Conservation (phyloP, 1,140 invertebrate species). For the Acromyrmex echinatior region DNA sequence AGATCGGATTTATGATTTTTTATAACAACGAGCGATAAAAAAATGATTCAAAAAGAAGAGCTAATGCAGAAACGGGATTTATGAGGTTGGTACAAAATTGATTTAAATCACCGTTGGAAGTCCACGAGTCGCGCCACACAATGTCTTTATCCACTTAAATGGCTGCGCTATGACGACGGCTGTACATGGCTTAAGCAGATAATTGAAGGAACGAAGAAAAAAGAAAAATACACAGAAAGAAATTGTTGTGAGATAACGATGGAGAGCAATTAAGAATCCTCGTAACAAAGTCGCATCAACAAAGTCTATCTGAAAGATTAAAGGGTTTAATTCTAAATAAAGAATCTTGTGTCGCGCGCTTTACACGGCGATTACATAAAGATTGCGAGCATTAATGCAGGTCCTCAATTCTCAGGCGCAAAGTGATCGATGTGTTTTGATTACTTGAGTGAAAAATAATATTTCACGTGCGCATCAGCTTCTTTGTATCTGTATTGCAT, state of each 20-base stretch:
- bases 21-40: background rate
- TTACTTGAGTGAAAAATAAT: constrained; percentile 46
- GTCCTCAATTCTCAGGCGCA: background rate
- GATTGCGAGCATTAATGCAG: background rate
- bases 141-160: constrained; percentile 77
- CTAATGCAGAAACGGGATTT: constrained; percentile 29
- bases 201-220: background rate
- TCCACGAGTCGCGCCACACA: constrained; percentile 30
- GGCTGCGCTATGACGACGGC: background rate
- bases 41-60: background rate
- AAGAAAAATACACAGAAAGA: constrained; percentile 39
- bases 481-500: constrained; percentile 14
- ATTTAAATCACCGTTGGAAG: constrained; percentile 73
- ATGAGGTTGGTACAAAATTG: constrained; percentile 71
- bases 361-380: constrained; percentile 5
- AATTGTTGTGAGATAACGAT: constrained; percentile 16
- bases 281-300: background rate
- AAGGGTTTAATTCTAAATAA: constrained; percentile 3
- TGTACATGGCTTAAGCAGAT: constrained; percentile 20
- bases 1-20: background rate
- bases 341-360: background rate
- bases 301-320: background rate
- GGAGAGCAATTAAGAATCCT: constrained; percentile 52
- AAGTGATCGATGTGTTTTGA: constrained; percentile 27
- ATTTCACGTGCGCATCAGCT: constrained; percentile 23